Conservation (phyloP, 92 coral and sea anemone species). For the Isaurus tuberculatus region DNA sequence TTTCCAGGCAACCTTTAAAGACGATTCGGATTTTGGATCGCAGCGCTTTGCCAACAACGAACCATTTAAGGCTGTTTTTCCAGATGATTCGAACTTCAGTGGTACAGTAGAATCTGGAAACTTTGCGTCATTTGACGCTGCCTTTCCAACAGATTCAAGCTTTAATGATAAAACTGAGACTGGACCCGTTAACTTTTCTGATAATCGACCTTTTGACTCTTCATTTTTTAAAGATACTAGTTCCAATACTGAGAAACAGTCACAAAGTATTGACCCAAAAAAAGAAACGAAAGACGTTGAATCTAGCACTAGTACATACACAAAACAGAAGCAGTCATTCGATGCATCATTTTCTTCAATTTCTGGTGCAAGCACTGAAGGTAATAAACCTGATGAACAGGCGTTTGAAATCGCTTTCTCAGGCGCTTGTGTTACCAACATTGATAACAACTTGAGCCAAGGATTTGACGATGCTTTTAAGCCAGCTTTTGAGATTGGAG, state of each 20-base stretch:
- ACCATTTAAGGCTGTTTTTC: constrained; percentile 23
- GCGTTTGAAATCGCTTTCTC: constrained; percentile 9
- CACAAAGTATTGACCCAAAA: not conserved
- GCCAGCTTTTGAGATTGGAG: not conserved
- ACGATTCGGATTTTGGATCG: not conserved
- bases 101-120: not conserved
- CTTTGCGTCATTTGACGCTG: constrained; percentile 1
- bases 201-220: constrained; percentile 15
- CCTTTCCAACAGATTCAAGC: constrained; percentile 9
- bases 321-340: not conserved
- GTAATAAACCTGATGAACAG: not conserved
- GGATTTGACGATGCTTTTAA: constrained; percentile 4
- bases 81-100: not conserved
- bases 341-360: not conserved
- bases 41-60: not conserved
- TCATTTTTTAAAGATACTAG: constrained; percentile 1
- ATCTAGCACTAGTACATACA: not conserved
- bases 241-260: not conserved
- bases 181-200: not conserved
- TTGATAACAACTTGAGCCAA: constrained; percentile 5
- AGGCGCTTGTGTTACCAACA: not conserved
- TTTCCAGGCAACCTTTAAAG: not conserved
- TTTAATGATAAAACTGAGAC: not conserved
- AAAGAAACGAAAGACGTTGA: not conserved
- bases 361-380: not conserved